phyloP scores from a whole-genome alignment of 2,113 vertebrate species.

The Psettodes erumei region DNA sequence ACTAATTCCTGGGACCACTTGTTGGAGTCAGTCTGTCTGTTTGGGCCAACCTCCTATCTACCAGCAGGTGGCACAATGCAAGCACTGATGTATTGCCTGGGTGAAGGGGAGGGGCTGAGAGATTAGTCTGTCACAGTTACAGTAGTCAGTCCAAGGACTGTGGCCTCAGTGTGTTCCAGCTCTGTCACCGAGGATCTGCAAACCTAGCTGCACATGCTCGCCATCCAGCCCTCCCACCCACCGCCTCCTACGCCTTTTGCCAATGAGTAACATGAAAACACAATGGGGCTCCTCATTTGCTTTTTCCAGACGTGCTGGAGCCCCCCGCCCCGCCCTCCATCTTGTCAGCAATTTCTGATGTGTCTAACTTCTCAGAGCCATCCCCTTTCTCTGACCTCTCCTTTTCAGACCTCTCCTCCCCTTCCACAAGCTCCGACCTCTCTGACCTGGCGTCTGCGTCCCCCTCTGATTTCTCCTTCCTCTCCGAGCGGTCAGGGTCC shows the following conservation, averaged over 20 bases:
- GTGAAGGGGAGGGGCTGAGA: slow-evolving; percentile 76
- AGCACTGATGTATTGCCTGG: slow-evolving; percentile 76
- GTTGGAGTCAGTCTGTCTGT: slow-evolving; percentile 52
- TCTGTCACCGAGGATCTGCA: slow-evolving; percentile 70
- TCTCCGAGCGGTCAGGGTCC: slow-evolving; percentile 81
- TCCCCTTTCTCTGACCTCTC: slow-evolving; percentile 84
- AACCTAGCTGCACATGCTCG: slow-evolving; percentile 73
- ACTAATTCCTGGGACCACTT: slow-evolving; percentile 70
- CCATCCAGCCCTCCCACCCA: slow-evolving; percentile 59
- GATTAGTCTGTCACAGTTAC: slow-evolving; percentile 77
- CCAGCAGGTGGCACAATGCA: slow-evolving; percentile 75
- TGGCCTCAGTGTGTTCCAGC: slow-evolving; percentile 64
- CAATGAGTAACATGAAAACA: slow-evolving; percentile 64
- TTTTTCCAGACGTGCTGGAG: slow-evolving; percentile 84
- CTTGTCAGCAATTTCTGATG: slow-evolving; percentile 80
- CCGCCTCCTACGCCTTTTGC: slow-evolving; percentile 56
- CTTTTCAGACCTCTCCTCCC: slow-evolving; percentile 79
- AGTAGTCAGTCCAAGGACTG: slow-evolving; percentile 63
- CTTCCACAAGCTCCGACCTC: slow-evolving; percentile 78
- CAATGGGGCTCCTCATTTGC: slow-evolving; percentile 79
- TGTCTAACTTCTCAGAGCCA: slow-evolving; percentile 83
- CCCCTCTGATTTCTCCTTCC: slow-evolving; percentile 82
- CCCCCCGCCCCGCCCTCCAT: slow-evolving; percentile 79
- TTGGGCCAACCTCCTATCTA: slow-evolving; percentile 61
- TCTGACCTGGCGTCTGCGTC: slow-evolving; percentile 81